Percentiles rank a stretch among this genome's conserved stretches.
Conservation (phyloP, 2,888 invertebrate genomes). For the Ptilodon capucinus region DNA sequence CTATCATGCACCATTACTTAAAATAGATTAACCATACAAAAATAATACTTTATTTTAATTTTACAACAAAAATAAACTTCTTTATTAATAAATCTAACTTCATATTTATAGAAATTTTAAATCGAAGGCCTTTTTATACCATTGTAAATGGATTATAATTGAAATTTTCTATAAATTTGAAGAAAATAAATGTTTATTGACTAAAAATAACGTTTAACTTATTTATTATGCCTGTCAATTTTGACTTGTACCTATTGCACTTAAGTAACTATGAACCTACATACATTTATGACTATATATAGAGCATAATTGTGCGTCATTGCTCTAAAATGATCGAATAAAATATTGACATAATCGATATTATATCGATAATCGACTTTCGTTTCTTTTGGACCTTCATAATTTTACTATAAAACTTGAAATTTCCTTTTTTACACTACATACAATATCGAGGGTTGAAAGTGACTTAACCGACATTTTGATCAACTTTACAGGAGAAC, state of each 20-base stretch:
- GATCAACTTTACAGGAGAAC: no score
- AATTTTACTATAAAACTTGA: slow-evolving; percentile 5
- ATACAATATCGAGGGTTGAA: no score
- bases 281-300: slow-evolving; percentile 53
- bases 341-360: slow-evolving; percentile 10
- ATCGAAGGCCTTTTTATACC: no score
- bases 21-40: slow-evolving; percentile 24
- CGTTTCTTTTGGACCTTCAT: slow-evolving; percentile 6
- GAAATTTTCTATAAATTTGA: no score
- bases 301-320: slow-evolving; percentile 63
- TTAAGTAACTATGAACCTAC: slow-evolving; percentile 43
- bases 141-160: no score
- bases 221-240: slow-evolving; percentile 50
- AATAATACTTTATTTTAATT: slow-evolving; percentile 26
- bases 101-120: no score
- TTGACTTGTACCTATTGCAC: slow-evolving; percentile 72
- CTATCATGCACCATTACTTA: slow-evolving; percentile 32
- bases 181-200: background rate
- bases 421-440: no score
- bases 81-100: background rate
- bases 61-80: background rate
- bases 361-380: slow-evolving; percentile 17
- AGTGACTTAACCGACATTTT: no score
- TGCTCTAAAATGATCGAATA: slow-evolving; percentile 39
- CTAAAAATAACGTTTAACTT: slow-evolving; percentile 19